Evolutionary conservation across 23 tunicate genomes (phyloP).

Genomic region (Styela clava): DNA sequence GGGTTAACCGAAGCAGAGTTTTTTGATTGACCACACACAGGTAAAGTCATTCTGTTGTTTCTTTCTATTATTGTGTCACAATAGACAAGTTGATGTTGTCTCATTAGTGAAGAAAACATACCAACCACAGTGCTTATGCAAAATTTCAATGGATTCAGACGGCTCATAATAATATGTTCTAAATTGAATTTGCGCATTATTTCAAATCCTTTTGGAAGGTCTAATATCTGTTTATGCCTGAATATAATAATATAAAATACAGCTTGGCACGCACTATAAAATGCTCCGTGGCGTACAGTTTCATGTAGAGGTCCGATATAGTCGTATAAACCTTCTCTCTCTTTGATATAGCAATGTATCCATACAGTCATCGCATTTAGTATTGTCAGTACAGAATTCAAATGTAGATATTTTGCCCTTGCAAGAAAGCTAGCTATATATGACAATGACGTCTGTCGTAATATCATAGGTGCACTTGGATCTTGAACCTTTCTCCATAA

Average conservation of each 20-base stretch:
- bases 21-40: slow-evolving; percentile 42
- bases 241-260: slow-evolving; percentile 58
- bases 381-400: slow-evolving; percentile 23
- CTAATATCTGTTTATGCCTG: slow-evolving; percentile 40
- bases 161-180: slow-evolving; percentile 44
- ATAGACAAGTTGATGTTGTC: slow-evolving; percentile 63
- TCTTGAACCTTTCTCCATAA: slow-evolving; percentile 46
- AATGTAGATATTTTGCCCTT: slow-evolving; percentile 41
- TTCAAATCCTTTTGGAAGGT: slow-evolving; percentile 4
- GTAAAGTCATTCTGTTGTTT: slow-evolving; percentile 63
- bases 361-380: slow-evolving; percentile 35
- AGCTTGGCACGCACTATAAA: slow-evolving; percentile 77
- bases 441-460: slow-evolving; percentile 48
- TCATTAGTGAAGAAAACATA: slow-evolving; percentile 57
- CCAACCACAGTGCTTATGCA: slow-evolving; percentile 51
- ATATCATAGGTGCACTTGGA: slow-evolving; percentile 9
- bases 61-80: slow-evolving; percentile 81
- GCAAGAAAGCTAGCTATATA: slow-evolving; percentile 67
- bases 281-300: slow-evolving; percentile 38
- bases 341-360: slow-evolving; percentile 36
- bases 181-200: slow-evolving; percentile 28
- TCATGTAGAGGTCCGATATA: neutral
- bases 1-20: slow-evolving; percentile 41
- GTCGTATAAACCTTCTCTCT: slow-evolving; percentile 2
- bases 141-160: slow-evolving; percentile 44